A percentile compares a stretch with the other conserved stretches of the same genome.
phyloP scores from a whole-genome alignment of 2,113 vertebrate genomes.

The Oostethus manadensis region DNA sequence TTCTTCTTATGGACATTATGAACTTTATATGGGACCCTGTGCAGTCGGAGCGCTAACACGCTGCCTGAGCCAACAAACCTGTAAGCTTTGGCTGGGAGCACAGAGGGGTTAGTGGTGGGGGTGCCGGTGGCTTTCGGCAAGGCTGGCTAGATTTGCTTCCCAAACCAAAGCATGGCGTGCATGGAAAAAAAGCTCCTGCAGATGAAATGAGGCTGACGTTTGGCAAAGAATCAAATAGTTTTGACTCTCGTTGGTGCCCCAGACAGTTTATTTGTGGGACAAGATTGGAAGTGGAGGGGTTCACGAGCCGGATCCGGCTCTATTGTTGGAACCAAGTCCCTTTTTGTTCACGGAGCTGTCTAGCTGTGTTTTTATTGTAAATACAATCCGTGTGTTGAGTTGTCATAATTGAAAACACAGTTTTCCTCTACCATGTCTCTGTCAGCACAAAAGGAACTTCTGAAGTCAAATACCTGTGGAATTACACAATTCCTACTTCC shows the following conservation, averaged over 20 bases:
- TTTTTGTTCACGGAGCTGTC: conserved; percentile 7
- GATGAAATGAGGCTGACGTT: conserved; percentile 31
- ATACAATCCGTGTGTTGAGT: neutral
- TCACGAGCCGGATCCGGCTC: conserved; percentile 25
- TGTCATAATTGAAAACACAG: conserved; percentile 1
- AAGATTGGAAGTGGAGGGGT: conserved; percentile 13
- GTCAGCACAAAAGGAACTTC: neutral
- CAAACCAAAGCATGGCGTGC: conserved; percentile 44
- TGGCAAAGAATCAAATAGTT: conserved; percentile 46
- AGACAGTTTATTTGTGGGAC: conserved; percentile 17
- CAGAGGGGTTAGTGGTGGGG: neutral
- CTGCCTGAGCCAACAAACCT: conserved; percentile 32
- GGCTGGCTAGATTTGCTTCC: conserved; percentile 39
- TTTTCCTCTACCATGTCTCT: neutral
- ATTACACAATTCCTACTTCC: no score
- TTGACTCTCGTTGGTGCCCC: conserved; percentile 33
- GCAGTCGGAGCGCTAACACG: conserved; percentile 29
- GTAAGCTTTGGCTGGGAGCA: conserved; percentile 49
- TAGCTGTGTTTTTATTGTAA: neutral
- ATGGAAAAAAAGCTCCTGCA: conserved; percentile 52
- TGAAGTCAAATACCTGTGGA: neutral
- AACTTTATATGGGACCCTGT: conserved; percentile 23
- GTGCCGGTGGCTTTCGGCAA: conserved; percentile 13
- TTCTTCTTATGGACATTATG: conserved; percentile 17
- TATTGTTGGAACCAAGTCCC: conserved; percentile 18